Percentiles rank a stretch among this genome's conserved stretches.
Evolutionary conservation across 2,113 vertebrate species (phyloP).

Genomic region (Poicephalus gulielmi): DNA sequence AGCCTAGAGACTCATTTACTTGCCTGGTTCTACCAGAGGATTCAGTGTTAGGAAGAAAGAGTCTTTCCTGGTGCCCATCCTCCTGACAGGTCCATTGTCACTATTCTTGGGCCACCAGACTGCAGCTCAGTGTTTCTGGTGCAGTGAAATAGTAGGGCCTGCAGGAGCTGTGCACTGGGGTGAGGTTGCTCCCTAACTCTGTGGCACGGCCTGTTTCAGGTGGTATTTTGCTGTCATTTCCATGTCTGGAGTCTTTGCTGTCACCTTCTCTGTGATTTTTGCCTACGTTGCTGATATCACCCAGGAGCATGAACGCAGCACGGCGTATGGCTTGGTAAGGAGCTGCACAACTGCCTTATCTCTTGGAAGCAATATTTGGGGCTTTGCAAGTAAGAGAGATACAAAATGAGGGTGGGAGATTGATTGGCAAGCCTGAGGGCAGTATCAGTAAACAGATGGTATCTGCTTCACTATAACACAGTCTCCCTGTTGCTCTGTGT

Average conservation of each 20-base stretch:
- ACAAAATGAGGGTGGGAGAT: not conserved
- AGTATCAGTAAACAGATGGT: not conserved
- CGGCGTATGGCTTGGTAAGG: constrained; percentile 89
- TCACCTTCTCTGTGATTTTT: constrained; percentile 92
- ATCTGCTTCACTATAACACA: fast-evolving
- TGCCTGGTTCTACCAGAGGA: not conserved
- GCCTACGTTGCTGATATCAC: constrained; percentile 92
- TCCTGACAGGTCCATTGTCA: not conserved
- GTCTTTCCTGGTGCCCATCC: not conserved
- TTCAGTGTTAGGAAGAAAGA: not conserved
- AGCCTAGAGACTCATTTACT: not conserved
- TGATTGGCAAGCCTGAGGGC: not conserved
- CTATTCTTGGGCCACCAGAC: fast-evolving
- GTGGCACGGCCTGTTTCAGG: constrained; percentile 66
- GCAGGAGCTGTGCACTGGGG: not conserved
- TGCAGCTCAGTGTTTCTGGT: not conserved
- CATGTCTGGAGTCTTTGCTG: constrained; percentile 91
- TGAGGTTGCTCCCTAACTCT: not conserved
- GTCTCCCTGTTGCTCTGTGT: not conserved
- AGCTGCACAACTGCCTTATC: not conserved
- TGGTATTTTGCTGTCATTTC: constrained; percentile 96
- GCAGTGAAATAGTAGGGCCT: not conserved
- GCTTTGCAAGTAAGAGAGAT: not conserved
- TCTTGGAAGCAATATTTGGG: not conserved
- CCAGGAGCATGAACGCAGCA: constrained; percentile 90